Evolutionary conservation across 2,113 vertebrate genomes (phyloP).

Genomic region (Natator depressus): DNA sequence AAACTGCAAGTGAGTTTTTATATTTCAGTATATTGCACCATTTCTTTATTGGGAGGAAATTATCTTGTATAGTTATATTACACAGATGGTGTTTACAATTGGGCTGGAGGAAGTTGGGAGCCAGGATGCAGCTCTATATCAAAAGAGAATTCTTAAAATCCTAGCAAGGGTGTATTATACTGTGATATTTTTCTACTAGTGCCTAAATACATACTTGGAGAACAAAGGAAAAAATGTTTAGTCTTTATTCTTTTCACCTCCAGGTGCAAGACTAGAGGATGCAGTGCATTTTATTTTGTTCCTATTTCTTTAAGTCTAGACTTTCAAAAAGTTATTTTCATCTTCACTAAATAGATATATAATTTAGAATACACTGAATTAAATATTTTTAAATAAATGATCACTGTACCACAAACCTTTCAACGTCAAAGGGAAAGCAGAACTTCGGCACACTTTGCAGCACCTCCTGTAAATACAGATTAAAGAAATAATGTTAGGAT

Average conservation of each 20-base stretch:
- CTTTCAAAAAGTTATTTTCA: neutral
- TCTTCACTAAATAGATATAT: neutral
- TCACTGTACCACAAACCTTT: conserved; percentile 85
- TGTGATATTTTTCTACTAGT: neutral
- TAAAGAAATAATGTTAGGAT: conserved; percentile 30
- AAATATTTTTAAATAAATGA: neutral
- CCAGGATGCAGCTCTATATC: neutral
- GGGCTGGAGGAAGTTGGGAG: neutral
- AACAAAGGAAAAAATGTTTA: neutral
- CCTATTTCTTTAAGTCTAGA: neutral
- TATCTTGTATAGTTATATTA: conserved; percentile 17
- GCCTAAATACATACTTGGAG: conserved; percentile 9
- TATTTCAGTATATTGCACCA: neutral
- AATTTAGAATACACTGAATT: neutral
- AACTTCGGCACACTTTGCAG: conserved; percentile 96
- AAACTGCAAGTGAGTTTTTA: neutral
- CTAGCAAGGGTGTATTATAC: neutral
- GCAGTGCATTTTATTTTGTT: neutral
- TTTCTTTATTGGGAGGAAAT: conserved; percentile 19
- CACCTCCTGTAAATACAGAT: conserved; percentile 88
- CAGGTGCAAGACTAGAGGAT: neutral
- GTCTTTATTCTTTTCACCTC: neutral
- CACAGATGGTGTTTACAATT: conserved; percentile 54
- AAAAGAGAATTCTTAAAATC: conserved; percentile 26
- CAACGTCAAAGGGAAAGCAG: conserved; percentile 98